Conservation (phyloP, 1,140 invertebrate genomes). For the Notospermus geniculatus region DNA sequence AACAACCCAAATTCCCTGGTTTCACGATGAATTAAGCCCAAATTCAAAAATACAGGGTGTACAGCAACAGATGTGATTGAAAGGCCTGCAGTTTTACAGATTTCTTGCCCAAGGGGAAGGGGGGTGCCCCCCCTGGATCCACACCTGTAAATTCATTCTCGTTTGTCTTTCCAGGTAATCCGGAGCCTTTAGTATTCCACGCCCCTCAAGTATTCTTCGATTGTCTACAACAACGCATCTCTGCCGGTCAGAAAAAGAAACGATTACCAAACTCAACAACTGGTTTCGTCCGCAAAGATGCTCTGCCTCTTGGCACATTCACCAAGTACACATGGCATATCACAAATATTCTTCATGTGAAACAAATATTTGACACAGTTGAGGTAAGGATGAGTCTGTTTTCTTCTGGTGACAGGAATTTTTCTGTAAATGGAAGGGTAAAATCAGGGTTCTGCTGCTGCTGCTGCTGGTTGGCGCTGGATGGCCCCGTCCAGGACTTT, state of each 20-base stretch:
- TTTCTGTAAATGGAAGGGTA: neutral
- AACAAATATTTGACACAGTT: slow-evolving; percentile 73
- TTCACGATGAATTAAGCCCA: no score
- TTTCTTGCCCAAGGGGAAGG: no score
- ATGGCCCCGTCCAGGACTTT: no score
- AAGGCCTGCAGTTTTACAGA: neutral
- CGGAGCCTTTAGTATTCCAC: slow-evolving; percentile 71
- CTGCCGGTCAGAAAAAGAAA: slow-evolving; percentile 66
- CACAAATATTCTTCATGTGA: slow-evolving; percentile 71
- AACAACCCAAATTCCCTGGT: no score
- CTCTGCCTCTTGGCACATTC: slow-evolving; percentile 68
- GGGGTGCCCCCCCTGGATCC: no score
- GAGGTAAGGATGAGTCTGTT: slow-evolving; percentile 57
- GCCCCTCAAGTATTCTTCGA: slow-evolving; percentile 72
- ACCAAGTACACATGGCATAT: slow-evolving; percentile 75
- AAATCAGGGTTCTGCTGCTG: no score
- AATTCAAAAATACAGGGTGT: no score
- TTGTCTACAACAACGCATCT: slow-evolving; percentile 69
- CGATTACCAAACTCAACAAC: slow-evolving; percentile 66
- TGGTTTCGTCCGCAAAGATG: slow-evolving; percentile 63
- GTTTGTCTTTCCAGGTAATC: slow-evolving; percentile 48
- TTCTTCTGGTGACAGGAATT: neutral
- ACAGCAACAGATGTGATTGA: no score
- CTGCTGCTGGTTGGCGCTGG: no score
- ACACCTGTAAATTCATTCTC: neutral